A percentile compares a stretch with the other conserved stretches of the same genome.
Conservation (phyloP, 2,888 invertebrate species). For the Sipunculus nudus region DNA sequence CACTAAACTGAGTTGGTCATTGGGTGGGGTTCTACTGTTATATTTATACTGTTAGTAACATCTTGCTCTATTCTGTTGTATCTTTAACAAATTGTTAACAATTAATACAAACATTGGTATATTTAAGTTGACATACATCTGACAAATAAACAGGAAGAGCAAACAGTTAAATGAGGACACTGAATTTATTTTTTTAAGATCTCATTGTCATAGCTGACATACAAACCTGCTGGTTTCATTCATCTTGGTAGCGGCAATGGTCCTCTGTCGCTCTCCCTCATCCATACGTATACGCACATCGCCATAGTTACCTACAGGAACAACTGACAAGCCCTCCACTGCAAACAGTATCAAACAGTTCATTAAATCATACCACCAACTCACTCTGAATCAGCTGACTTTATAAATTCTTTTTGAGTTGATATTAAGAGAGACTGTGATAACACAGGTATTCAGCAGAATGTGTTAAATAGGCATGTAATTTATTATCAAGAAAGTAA, state of each 20-base stretch:
- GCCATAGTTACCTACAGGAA: constrained; percentile 37
- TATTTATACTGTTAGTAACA: too few species aligned
- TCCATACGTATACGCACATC: constrained; percentile 38
- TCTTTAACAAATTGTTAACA: neutral
- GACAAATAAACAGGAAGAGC: neutral
- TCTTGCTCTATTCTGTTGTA: too few species aligned
- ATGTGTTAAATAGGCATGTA: too few species aligned
- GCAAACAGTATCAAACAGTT: too few species aligned
- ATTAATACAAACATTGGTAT: neutral
- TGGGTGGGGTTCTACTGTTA: too few species aligned
- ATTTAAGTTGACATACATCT: neutral
- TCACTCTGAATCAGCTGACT: too few species aligned
- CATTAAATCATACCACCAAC: too few species aligned
- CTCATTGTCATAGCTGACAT: neutral
- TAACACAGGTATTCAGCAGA: too few species aligned
- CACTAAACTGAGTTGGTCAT: too few species aligned
- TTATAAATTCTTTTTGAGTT: too few species aligned
- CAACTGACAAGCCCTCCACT: constrained; percentile 39
- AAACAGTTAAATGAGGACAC: neutral
- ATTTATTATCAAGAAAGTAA: too few species aligned
- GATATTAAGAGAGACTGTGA: too few species aligned
- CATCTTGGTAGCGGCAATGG: constrained; percentile 47
- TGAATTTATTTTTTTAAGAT: neutral
- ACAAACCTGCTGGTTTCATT: constrained; percentile 45
- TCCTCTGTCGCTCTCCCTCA: constrained; percentile 42